Conservation (phyloP, 2,888 invertebrate genomes). For the Drosophila nr. perissopoda region DNA sequence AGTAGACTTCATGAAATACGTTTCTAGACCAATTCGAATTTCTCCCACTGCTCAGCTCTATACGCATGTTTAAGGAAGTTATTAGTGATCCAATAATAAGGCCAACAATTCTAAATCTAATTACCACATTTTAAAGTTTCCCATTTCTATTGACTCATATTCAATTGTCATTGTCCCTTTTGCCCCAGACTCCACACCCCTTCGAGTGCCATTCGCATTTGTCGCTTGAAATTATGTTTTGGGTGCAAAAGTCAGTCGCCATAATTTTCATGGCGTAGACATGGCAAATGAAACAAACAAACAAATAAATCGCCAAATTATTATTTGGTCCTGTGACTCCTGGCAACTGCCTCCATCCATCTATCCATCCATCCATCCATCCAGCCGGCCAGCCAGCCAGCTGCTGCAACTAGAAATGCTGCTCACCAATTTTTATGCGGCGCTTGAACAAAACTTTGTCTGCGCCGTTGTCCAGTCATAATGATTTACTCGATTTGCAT, state of each 20-base stretch:
- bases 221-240: slow-evolving; percentile 63
- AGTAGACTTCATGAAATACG: not conserved
- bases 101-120: not conserved
- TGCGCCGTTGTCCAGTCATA: slow-evolving; percentile 63
- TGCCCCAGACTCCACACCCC: too few species aligned
- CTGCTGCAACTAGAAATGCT: slow-evolving; percentile 23
- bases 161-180: slow-evolving; percentile 23
- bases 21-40: not conserved
- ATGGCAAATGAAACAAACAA: slow-evolving; percentile 72
- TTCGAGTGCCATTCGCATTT: slow-evolving; percentile 38
- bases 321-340: slow-evolving; percentile 51
- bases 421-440: slow-evolving; percentile 51
- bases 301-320: slow-evolving; percentile 78
- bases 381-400: not conserved
- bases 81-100: too few species aligned
- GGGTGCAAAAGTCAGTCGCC: slow-evolving; percentile 66
- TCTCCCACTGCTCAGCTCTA: too few species aligned
- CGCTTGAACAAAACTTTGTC: slow-evolving; percentile 67
- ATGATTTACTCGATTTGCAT: slow-evolving; percentile 84
- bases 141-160: slow-evolving; percentile 23
- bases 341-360: not conserved
- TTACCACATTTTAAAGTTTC: not conserved
- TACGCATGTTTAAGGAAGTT: not conserved
- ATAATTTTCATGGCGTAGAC: slow-evolving; percentile 74
- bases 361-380: not conserved